Percentiles rank a stretch among this genome's conserved stretches.
phyloP scores from a whole-genome alignment of 2,888 invertebrate genomes.

The Helobdella robusta region DNA sequence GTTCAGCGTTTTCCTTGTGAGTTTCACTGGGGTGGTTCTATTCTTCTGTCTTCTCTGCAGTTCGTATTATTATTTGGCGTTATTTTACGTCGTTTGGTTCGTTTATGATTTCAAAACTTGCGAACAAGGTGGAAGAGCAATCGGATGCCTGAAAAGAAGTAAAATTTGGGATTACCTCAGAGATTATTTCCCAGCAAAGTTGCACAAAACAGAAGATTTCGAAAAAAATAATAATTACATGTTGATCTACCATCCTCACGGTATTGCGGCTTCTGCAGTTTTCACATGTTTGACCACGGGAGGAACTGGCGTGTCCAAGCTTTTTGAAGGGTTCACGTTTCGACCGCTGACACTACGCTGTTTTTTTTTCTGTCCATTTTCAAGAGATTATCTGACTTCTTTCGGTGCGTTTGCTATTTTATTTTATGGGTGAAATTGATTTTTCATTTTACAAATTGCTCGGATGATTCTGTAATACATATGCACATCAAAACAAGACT shows the following conservation, averaged over 20 bases:
- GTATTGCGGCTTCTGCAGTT: conserved; percentile 70
- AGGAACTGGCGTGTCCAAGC: conserved; percentile 50
- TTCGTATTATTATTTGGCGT: conserved; percentile 43
- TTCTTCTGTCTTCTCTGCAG: conserved; percentile 20
- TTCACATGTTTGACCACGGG: conserved; percentile 70
- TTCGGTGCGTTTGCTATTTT: conserved; percentile 57
- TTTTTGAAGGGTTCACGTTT: conserved; percentile 51
- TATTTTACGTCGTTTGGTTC: conserved; percentile 41
- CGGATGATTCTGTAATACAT: too few species aligned
- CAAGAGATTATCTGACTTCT: conserved; percentile 60
- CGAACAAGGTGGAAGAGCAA: conserved; percentile 52
- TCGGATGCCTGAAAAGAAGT: conserved; percentile 60
- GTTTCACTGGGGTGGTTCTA: conserved; percentile 42
- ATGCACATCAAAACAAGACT: too few species aligned
- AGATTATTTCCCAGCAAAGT: conserved; percentile 73
- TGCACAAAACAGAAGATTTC: conserved; percentile 73
- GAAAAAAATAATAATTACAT: conserved; percentile 72
- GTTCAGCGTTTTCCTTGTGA: conserved; percentile 55
- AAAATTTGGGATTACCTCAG: conserved; percentile 60
- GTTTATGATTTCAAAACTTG: conserved; percentile 40
- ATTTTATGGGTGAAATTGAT: too few species aligned
- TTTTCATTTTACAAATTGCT: too few species aligned
- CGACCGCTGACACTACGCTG: conserved; percentile 61
- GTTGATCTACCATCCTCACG: conserved; percentile 77
- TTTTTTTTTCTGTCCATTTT: conserved; percentile 64